A percentile compares a stretch with the other conserved stretches of the same genome.
phyloP scores from a whole-genome alignment of 2,797 vertebrate species.

The Parauchenoglanis punctatus region DNA sequence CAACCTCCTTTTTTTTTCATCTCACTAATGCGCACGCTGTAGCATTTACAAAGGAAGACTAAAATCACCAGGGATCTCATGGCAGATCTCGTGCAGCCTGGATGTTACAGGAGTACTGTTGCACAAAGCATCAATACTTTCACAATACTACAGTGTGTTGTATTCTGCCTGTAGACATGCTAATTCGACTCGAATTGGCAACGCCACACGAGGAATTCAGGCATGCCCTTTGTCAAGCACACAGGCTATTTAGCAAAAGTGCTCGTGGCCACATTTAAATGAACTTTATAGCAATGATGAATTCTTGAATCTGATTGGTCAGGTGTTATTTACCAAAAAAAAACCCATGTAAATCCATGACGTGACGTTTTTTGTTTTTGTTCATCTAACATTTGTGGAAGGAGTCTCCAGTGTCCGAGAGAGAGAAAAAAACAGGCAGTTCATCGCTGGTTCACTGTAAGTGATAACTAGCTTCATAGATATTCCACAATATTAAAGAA shows the following conservation, averaged over 20 bases:
- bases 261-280: conserved; percentile 5
- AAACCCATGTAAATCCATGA: not conserved
- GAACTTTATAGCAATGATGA: not conserved
- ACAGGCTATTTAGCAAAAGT: conserved; percentile 13
- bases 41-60: not conserved
- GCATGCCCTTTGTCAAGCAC: conserved; percentile 10
- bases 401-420: not conserved
- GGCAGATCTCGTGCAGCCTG: conserved; percentile 3
- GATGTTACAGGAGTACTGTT: conserved; percentile 4
- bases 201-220: not conserved
- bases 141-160: conserved; percentile 5
- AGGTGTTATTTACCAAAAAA: not conserved
- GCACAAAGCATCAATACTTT: conserved; percentile 21
- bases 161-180: conserved; percentile 29
- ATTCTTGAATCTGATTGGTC: not conserved
- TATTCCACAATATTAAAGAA: not conserved
- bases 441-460: too few relatives aligned
- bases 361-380: not conserved
- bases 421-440: too few relatives aligned
- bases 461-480: not conserved
- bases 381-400: not conserved
- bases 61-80: not conserved
- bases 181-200: conserved; percentile 6
- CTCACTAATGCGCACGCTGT: too few relatives aligned
- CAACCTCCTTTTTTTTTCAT: too few relatives aligned